Percentiles rank a stretch among this genome's conserved stretches.
phyloP scores from a whole-genome alignment of 2,113 vertebrate species.

The Cryptotis parvus region DNA sequence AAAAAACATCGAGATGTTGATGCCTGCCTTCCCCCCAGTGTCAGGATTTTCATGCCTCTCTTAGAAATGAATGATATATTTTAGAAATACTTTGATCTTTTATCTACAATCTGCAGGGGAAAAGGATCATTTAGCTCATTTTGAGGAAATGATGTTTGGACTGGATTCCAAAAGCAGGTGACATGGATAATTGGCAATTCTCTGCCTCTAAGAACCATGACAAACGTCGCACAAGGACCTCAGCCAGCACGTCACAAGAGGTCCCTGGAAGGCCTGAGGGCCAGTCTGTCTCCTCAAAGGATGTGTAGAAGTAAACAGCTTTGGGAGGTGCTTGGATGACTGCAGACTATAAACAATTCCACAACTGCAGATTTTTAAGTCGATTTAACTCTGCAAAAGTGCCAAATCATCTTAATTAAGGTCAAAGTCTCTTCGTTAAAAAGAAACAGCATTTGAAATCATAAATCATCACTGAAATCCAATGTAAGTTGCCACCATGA shows the following conservation, averaged over 20 bases:
- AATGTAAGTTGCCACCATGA: neutral
- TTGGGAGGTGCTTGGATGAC: neutral
- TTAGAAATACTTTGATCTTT: constrained; percentile 58
- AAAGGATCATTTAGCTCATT: constrained; percentile 40
- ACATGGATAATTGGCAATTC: neutral
- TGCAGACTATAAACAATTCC: neutral
- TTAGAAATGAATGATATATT: constrained; percentile 1
- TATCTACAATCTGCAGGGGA: constrained; percentile 56
- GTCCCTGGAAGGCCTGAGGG: neutral
- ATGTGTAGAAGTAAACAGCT: neutral
- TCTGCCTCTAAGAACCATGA: neutral
- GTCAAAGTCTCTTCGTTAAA: constrained; percentile 46
- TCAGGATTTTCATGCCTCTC: constrained; percentile 6
- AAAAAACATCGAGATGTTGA: neutral
- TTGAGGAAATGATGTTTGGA: constrained; percentile 44
- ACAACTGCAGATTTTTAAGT: neutral
- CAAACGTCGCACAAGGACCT: neutral
- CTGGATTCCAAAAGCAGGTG: constrained; percentile 20
- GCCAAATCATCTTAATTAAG: constrained; percentile 46
- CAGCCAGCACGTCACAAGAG: neutral
- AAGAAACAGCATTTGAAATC: constrained; percentile 34
- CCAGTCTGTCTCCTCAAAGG: neutral
- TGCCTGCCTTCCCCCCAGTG: neutral
- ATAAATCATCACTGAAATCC: constrained; percentile 23
- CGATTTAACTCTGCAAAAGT: constrained; percentile 25